These are phyloP conservation scores for Rhamphomyia laevipes DNA, from an alignment of 2,888 invertebrate genomes.

Conservation along the genomic window DNA sequence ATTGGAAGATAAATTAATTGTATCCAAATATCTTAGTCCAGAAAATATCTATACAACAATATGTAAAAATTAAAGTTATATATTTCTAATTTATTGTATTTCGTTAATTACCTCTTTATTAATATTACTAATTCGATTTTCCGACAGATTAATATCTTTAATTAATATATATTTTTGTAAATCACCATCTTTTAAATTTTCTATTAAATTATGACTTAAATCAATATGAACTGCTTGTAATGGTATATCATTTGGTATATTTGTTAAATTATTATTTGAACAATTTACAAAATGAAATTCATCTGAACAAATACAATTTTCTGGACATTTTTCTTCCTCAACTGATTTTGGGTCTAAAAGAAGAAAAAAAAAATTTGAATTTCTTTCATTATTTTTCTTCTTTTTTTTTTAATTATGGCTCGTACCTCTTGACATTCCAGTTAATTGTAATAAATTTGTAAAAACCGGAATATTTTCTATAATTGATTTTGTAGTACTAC, in stretches of 20 bases:
- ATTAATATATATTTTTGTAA: slow-evolving; percentile 28
- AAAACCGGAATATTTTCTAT: no score
- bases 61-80: not conserved
- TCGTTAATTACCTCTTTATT: slow-evolving; percentile 25
- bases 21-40: slow-evolving; percentile 25
- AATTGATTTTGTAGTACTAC: not conserved
- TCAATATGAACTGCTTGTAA: slow-evolving; percentile 28
- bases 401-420: not conserved
- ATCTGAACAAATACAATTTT: slow-evolving; percentile 29
- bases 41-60: slow-evolving; percentile 26
- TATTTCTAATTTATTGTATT: not conserved
- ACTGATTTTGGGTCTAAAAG: not conserved
- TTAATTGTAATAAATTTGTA: no score
- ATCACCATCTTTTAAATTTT: slow-evolving; percentile 24
- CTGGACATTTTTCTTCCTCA: slow-evolving; percentile 31
- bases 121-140: slow-evolving; percentile 26
- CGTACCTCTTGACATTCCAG: no score
- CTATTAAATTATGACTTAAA: slow-evolving; percentile 32
- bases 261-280: slow-evolving; percentile 39
- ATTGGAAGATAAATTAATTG: slow-evolving; percentile 33
- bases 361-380: not conserved
- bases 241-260: slow-evolving; percentile 39
- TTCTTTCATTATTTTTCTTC: not conserved
- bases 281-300: slow-evolving; percentile 38
- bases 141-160: slow-evolving; percentile 28